phyloP scores from a whole-genome alignment of 2,888 invertebrate species.

The Caenorhabditis angaria region DNA sequence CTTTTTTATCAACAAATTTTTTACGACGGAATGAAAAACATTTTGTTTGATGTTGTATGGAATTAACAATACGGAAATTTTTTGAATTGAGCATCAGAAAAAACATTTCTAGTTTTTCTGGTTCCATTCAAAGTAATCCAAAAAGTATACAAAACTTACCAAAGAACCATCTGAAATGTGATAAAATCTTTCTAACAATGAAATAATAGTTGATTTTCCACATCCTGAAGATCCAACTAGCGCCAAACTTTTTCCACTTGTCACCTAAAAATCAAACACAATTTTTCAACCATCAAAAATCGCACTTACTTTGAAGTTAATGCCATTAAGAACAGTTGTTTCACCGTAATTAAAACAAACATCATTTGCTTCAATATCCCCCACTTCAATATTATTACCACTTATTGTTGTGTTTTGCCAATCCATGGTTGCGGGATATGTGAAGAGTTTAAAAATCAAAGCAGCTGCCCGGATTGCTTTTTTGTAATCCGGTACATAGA shows the following conservation, averaged over 20 bases:
- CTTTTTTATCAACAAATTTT: no score
- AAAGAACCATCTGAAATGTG: constrained; percentile 80
- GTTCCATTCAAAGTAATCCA: not conserved
- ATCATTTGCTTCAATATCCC: constrained; percentile 27
- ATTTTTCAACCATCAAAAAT: not conserved
- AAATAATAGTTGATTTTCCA: constrained; percentile 74
- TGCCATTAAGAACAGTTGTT: constrained; percentile 24
- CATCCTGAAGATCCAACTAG: constrained; percentile 74
- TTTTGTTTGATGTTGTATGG: no score
- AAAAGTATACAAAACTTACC: constrained; percentile 65
- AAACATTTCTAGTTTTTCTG: not conserved
- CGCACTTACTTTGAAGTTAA: constrained; percentile 19
- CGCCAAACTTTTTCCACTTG: constrained; percentile 73
- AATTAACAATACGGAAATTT: no score
- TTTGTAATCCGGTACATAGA: constrained; percentile 74
- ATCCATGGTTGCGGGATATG: constrained; percentile 32
- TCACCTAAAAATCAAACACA: constrained; percentile 74
- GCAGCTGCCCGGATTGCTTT: constrained; percentile 71
- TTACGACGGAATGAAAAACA: no score
- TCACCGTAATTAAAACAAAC: constrained; percentile 34
- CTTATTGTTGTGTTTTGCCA: constrained; percentile 18
- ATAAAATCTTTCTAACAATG: constrained; percentile 82
- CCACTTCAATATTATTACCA: constrained; percentile 18
- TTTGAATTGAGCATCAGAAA: no score
- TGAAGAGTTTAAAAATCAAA: constrained; percentile 70